phyloP scores from a whole-genome alignment of 37 sponge, comb jelly and placozoan genomes.

The Oscarella lobularis region DNA sequence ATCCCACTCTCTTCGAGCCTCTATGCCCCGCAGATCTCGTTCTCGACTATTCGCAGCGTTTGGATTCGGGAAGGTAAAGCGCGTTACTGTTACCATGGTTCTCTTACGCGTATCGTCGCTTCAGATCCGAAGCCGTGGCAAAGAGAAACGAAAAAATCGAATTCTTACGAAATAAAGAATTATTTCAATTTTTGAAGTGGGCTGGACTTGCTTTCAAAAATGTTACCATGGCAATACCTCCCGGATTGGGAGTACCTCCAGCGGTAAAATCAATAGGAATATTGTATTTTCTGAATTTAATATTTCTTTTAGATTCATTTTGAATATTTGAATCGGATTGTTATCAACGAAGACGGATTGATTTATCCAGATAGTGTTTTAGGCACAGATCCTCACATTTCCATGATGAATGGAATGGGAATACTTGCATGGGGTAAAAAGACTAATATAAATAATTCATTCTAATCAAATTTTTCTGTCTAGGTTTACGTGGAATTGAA shows the following conservation, averaged over 20 bases:
- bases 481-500: slow-evolving; percentile 91
- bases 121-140: slow-evolving; percentile 48
- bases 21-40: slow-evolving; percentile 89
- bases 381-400: slow-evolving; percentile 86
- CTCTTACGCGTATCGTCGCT: neutral
- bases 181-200: slow-evolving; percentile 86
- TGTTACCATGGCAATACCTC: slow-evolving; percentile 83
- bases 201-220: slow-evolving; percentile 77
- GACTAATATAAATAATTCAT: neutral
- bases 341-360: slow-evolving; percentile 47
- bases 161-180: slow-evolving; percentile 82
- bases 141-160: slow-evolving; percentile 80
- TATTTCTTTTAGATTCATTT: slow-evolving; percentile 52
- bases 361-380: slow-evolving; percentile 89
- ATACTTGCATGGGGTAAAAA: slow-evolving; percentile 78
- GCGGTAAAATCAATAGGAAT: too few relatives aligned
- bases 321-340: slow-evolving; percentile 79
- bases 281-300: neutral
- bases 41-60: slow-evolving; percentile 84
- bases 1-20: slow-evolving; percentile 73
- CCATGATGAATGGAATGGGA: slow-evolving; percentile 93
- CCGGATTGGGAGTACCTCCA: slow-evolving; percentile 89
- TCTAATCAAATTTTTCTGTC: neutral
- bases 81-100: neutral
- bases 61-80: slow-evolving; percentile 48